Evolutionary conservation across 1,140 invertebrate genomes (phyloP), one percentile per base, ranked within the genome.

Genomic region (Hyposmocoma kahamanoa): DNA sequence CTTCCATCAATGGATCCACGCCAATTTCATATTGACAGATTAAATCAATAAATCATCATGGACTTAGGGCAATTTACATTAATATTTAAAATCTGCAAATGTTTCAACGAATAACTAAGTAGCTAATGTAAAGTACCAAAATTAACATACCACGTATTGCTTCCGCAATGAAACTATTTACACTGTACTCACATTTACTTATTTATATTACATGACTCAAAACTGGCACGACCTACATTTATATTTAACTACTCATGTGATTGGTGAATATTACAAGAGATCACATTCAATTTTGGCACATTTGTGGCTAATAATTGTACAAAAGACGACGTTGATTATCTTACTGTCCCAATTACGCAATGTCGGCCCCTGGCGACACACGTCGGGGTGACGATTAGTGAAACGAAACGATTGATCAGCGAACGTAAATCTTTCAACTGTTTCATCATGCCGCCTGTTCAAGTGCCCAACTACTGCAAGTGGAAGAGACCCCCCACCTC

Each of bases 401-500:
- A 41, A 56, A 47, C 51, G 48, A 44, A 54, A 46, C 51, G 42
- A 58, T 45, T 47, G 49, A 49, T 36, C 42, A 22, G 9, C 22
- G 22, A 47, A 34, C 38, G 30, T 50, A 41, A 47, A 47, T 56
- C 32, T 43, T 30, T 38, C 26, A 41, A 52, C 59, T 49, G 42
- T n/a, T 47, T 22, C 20, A 63, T 53, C 13, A 83, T 84, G 79
- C 58, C 82, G 15, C 74, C 76, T 18, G 62, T 82, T 53, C 80
- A 83, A 59, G 59, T 85, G 39, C 70, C 73, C 17, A 75, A 77
- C 47, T 71, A 64, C 28, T 70, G 67, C 47, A 82, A 82, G 51
- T 86, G 86, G 84, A 77, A 67, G 26, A 75, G 89, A 62, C 91
- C 91, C 1, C 87, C 90, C n/a, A 92, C 91, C 1, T 77, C 87